phyloP scores from a whole-genome alignment of 1,140 invertebrate genomes.

The Ips nitidus region DNA sequence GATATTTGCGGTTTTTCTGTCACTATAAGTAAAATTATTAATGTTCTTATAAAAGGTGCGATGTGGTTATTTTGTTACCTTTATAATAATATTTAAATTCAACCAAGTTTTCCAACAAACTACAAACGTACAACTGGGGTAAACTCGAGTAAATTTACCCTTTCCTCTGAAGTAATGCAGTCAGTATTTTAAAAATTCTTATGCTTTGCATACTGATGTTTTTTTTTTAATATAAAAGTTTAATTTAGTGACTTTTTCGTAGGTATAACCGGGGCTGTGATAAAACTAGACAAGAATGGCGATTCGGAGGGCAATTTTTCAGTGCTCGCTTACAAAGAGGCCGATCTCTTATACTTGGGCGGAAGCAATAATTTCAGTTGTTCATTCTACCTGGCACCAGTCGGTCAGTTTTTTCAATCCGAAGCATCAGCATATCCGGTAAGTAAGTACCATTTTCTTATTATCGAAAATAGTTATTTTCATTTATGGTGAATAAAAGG shows the following conservation, averaged over 20 bases:
- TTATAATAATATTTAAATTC: no score
- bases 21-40: no score
- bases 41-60: no score
- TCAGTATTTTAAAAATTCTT: no score
- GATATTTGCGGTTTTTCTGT: no score
- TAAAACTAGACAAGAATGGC: conserved; percentile 87
- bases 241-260: conserved; percentile 27
- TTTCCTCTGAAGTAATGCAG: no score
- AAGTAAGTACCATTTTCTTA: conserved; percentile 51
- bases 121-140: no score
- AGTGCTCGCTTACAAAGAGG: conserved; percentile 65
- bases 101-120: no score
- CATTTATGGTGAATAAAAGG: conserved; percentile 14
- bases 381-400: conserved; percentile 74
- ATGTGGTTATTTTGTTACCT: no score
- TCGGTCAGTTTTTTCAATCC: conserved; percentile 76
- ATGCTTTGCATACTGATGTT: no score
- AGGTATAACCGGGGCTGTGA: conserved; percentile 92
- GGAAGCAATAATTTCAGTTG: conserved; percentile 64
- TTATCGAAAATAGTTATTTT: conserved; percentile 32
- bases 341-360: conserved; percentile 38
- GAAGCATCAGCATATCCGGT: conserved; percentile 63
- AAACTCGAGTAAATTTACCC: no score
- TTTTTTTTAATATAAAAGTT: conserved; percentile 5
- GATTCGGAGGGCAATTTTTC: conserved; percentile 98